Evolutionary conservation across 1,140 invertebrate species (phyloP).

Genomic region (Anastatus disparis): DNA sequence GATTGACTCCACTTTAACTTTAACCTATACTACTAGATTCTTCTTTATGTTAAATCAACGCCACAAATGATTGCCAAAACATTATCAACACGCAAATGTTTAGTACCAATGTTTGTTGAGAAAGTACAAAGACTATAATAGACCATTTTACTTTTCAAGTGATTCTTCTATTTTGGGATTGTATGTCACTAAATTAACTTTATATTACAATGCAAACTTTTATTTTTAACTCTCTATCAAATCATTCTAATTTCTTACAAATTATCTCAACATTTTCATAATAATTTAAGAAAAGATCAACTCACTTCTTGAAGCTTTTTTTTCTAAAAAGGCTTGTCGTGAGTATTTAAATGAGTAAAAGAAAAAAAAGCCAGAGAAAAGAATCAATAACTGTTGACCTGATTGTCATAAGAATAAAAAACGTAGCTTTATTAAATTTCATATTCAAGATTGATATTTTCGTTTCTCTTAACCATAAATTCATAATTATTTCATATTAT

Average conservation of each 20-base stretch:
- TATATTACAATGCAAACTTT: too few species aligned
- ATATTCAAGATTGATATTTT: neutral
- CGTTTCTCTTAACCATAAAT: too few species aligned
- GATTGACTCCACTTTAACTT: slow-evolving; percentile 33
- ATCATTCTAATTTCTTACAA: too few species aligned
- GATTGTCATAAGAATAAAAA: neutral
- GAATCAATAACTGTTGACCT: slow-evolving; percentile 3
- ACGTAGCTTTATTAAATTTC: neutral
- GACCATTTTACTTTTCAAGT: neutral
- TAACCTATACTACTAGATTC: neutral
- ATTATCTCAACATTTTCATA: too few species aligned
- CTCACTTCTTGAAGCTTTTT: neutral
- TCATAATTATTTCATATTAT: too few species aligned
- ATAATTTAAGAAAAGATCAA: too few species aligned
- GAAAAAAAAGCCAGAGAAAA: neutral
- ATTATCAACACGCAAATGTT: slow-evolving; percentile 32
- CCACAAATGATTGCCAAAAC: slow-evolving; percentile 4
- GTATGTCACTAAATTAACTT: too few species aligned
- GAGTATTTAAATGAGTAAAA: neutral
- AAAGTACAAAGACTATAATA: neutral
- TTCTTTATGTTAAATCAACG: slow-evolving; percentile 27
- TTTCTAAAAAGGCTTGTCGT: neutral
- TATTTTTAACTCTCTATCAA: too few species aligned
- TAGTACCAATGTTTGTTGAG: neutral
- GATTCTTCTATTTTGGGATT: too few species aligned